A percentile compares a stretch with the other conserved stretches of the same genome.
Conservation (phyloP, 1,140 invertebrate species). For the Drosophila pallidifrons region DNA sequence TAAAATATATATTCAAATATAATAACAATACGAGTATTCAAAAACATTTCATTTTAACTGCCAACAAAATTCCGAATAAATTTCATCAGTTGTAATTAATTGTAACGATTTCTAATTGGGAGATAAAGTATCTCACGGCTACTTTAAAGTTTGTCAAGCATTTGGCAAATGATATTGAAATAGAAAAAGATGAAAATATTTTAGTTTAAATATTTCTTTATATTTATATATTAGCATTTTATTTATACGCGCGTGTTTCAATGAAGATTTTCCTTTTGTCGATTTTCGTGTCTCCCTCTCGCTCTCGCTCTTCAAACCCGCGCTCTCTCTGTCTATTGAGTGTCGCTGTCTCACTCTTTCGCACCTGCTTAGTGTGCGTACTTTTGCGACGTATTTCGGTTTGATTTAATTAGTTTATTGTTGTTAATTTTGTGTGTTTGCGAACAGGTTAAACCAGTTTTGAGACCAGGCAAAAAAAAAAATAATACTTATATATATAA, state of each 20-base stretch:
- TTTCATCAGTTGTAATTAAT: no score
- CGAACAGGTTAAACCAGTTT: conserved; percentile 72
- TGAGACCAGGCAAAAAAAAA: conserved; percentile 44
- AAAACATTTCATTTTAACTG: no score
- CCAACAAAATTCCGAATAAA: no score
- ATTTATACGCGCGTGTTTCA: conserved; percentile 59
- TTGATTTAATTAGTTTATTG: conserved; percentile 80
- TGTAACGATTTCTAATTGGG: no score
- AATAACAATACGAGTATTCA: no score
- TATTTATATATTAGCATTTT: conserved; percentile 56
- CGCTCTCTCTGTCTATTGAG: conserved; percentile 11
- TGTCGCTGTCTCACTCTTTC: conserved; percentile 28
- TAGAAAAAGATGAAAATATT: conserved; percentile 10
- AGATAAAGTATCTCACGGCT: no score
- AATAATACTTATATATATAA: neutral
- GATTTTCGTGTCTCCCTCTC: conserved; percentile 45
- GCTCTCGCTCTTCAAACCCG: neutral
- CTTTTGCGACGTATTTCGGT: conserved; percentile 74
- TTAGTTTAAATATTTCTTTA: conserved; percentile 3
- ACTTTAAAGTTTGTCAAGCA: no score
- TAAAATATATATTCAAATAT: no score
- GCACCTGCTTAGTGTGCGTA: conserved; percentile 29
- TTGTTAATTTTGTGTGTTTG: conserved; percentile 62
- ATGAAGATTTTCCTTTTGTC: conserved; percentile 49
- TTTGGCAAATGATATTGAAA: conserved; percentile 47